Conservation (phyloP, 2,797 vertebrate species). For the Eulemur rubriventer region DNA sequence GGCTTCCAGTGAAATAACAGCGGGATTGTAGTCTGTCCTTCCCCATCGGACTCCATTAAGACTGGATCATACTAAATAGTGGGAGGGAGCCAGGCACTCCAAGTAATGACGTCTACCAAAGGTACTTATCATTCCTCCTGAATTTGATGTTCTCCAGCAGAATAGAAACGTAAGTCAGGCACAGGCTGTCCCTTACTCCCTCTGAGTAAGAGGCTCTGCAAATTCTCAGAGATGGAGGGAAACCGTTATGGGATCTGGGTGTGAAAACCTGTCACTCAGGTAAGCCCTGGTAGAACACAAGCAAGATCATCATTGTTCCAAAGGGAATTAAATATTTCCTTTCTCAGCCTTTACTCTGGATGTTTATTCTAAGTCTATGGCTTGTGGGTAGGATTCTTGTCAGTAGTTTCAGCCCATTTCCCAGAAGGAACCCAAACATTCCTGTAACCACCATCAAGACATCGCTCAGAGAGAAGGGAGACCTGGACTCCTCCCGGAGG, state of each 20-base stretch:
- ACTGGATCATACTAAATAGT: neutral
- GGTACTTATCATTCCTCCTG: neutral
- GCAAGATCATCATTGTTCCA: neutral
- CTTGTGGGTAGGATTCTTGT: neutral
- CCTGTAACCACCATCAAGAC: neutral
- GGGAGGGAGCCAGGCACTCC: neutral
- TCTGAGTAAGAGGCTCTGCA: neutral
- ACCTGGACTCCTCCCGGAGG: neutral
- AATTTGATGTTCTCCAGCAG: neutral
- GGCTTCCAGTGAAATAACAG: neutral
- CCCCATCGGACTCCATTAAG: neutral
- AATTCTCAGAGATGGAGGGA: neutral
- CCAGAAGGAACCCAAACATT: neutral
- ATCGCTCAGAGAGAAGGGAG: neutral
- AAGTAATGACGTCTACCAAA: neutral
- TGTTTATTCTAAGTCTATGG: neutral
- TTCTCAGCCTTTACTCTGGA: neutral
- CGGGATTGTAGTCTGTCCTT: neutral
- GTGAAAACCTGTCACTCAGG: neutral
- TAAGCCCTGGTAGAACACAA: neutral
- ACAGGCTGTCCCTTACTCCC: neutral
- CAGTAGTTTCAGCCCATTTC: neutral
- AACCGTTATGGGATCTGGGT: neutral
- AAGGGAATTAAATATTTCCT: neutral
- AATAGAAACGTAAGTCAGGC: neutral